Evolutionary conservation across 2,797 vertebrate genomes (phyloP).

Genomic region (Holocentrus rufus): DNA sequence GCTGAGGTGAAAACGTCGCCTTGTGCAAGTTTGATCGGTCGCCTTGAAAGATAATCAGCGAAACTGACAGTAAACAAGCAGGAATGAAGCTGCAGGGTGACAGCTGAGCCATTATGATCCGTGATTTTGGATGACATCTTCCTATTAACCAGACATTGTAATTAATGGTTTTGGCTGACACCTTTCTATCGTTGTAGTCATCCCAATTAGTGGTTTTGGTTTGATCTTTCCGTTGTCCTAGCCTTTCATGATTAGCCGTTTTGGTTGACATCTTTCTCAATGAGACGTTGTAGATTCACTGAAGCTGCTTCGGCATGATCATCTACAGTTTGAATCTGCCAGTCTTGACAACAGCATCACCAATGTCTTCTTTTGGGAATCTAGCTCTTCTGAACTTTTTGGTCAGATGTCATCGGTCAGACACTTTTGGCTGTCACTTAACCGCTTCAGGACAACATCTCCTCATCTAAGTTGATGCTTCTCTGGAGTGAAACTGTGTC

Average conservation of each 20-base stretch:
- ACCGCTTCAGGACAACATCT: too few species aligned
- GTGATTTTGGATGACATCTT: too few species aligned
- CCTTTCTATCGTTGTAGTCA: not conserved
- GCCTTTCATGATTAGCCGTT: not conserved
- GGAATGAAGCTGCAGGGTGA: too few species aligned
- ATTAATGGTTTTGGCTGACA: too few species aligned
- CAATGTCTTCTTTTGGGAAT: not conserved
- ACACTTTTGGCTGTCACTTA: too few species aligned
- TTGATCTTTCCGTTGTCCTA: not conserved
- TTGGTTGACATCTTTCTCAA: not conserved
- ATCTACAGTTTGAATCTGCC: not conserved
- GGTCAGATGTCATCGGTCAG: too few species aligned
- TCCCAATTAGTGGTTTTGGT: too few species aligned
- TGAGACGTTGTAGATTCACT: not conserved
- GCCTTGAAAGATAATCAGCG: not conserved
- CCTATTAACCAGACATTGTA: too few species aligned
- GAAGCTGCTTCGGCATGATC: too few species aligned
- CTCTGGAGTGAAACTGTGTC: not conserved
- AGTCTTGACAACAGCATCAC: not conserved
- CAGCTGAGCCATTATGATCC: too few species aligned
- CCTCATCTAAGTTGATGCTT: too few species aligned
- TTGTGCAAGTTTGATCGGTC: conserved; percentile 7
- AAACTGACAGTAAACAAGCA: not conserved
- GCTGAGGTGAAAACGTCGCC: conserved; percentile 15
- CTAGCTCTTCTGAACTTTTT: too few species aligned